Evolutionary conservation across 2,888 invertebrate genomes (phyloP).

Genomic region (Gasteruption jaculator): DNA sequence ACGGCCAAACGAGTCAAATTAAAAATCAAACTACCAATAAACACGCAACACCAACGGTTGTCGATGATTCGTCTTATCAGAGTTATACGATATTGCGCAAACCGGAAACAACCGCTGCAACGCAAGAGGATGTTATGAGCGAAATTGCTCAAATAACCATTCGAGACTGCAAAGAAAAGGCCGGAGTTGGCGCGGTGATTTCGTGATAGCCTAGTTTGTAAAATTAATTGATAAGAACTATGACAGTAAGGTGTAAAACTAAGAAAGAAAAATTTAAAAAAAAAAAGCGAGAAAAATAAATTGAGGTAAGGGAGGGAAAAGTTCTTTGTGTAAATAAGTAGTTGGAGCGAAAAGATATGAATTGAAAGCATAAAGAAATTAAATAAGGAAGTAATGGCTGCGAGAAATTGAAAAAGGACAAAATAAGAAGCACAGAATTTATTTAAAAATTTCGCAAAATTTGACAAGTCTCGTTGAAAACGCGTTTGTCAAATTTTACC

Average conservation of each 20-base stretch:
- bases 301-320: too few relatives aligned
- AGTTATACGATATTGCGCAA: conserved; percentile 43
- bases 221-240: too few relatives aligned
- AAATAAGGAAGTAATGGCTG: conserved; percentile 7
- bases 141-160: conserved; percentile 41
- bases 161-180: conserved; percentile 41
- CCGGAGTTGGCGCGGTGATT: conserved; percentile 35
- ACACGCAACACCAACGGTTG: too few relatives aligned
- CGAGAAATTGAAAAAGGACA: too few relatives aligned
- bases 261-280: conserved; percentile 3
- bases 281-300: conserved; percentile 15
- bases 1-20: conserved; percentile 21
- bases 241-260: not conserved
- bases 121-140: conserved; percentile 32
- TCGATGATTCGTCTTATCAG: conserved; percentile 27
- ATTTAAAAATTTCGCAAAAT: too few relatives aligned
- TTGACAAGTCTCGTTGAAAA: too few relatives aligned
- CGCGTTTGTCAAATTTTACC: too few relatives aligned
- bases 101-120: conserved; percentile 24
- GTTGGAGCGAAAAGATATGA: too few relatives aligned
- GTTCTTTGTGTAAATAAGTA: too few relatives aligned
- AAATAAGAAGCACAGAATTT: too few relatives aligned
- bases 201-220: conserved; percentile 41
- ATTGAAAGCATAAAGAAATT: too few relatives aligned
- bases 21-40: conserved; percentile 24